Base-by-base conservation (phyloP, 1,140 invertebrate species). In the Diorhabda carinulata region DNA sequence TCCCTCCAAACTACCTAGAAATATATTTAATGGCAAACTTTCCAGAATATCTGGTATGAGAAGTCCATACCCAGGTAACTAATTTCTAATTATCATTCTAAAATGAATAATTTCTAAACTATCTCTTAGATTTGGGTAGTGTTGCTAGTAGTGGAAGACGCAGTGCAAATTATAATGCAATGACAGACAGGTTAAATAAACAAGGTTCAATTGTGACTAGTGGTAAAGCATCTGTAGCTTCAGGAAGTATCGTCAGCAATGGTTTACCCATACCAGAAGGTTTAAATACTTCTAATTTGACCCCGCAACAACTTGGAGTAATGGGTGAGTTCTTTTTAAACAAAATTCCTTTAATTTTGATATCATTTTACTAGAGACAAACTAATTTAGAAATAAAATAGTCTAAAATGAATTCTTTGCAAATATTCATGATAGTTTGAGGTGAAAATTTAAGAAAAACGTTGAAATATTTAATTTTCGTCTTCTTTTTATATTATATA, bases 251-350 rank as follows among this genome's bases (percentile, higher is more conserved):
- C 41, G 70, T 72, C 42, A 79, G 77, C 62, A 77, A 77, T 56
- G 72, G 71, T 56, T 43, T 77, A 7, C 73, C 74, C 3, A 73
- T 77, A 44, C 72, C 72, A 25, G 78, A 75, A 63, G 71, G 68
- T 52, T 66, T 69, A 64, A 81, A 82, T 56, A 69, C 69, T 62
- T 82, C 84, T 2, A 82, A 83, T 10, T 81, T 89, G 6, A 88
- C 88, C 7, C 87, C 87, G n/a, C 88, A 90, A 73, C 88, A 90
- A 68, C 76, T 89, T 43, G 88, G 88, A 61, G 86, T 89, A 43
- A 89, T 90, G 88, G 88, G 87, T 84, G 77, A 85, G 83, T 83
- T 10, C n/a, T 74, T 67, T 62, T 68, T 68, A n/a, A 25, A 25
- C 25, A 25, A 25, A 25, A 25, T 25, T 25, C 25, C 25, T 25